A percentile compares a stretch with the other conserved stretches of the same genome.
Evolutionary conservation across 2,888 invertebrate genomes (phyloP).

Genomic region (Drosophila antonietae): DNA sequence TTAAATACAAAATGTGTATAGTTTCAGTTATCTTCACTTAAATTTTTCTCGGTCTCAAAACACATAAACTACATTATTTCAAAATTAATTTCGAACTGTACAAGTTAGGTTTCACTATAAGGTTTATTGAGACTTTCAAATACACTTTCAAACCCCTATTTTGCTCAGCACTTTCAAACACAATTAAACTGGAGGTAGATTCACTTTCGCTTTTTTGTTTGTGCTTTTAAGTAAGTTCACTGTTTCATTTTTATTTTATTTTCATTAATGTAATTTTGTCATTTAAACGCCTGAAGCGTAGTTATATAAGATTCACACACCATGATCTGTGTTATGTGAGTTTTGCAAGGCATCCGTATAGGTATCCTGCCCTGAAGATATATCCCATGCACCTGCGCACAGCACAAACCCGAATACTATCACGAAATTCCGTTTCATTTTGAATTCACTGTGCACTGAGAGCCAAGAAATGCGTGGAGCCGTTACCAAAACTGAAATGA

Average conservation of each 20-base stretch:
- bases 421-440: conserved; percentile 34
- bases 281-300: neutral
- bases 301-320: conserved; percentile 47
- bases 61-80: neutral
- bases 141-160: neutral
- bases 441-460: conserved; percentile 8
- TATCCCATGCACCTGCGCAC: conserved; percentile 25
- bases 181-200: neutral
- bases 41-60: neutral
- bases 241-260: neutral
- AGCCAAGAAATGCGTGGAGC: conserved; percentile 18
- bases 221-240: neutral
- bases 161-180: neutral
- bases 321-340: conserved; percentile 71
- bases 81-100: neutral
- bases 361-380: conserved; percentile 66
- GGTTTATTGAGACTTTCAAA: neutral
- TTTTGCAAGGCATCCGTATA: conserved; percentile 80
- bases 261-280: neutral
- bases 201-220: neutral
- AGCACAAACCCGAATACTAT: conserved; percentile 8
- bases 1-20: neutral
- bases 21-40: neutral
- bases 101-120: too few species aligned
- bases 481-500: conserved; percentile 45